phyloP scores from a whole-genome alignment of 2,888 invertebrate genomes.

The Nemoura dubitans region DNA sequence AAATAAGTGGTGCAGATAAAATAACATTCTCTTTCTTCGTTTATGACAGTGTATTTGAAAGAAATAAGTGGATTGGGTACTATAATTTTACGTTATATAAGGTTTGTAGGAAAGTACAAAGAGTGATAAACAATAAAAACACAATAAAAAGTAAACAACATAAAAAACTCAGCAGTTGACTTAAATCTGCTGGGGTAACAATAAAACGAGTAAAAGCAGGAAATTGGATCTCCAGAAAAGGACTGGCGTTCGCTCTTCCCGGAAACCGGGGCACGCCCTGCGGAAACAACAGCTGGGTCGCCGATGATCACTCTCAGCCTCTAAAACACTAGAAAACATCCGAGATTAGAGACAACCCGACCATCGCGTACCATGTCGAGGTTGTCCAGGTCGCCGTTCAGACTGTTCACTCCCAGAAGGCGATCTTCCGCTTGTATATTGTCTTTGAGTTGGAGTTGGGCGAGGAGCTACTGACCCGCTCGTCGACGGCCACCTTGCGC shows the following conservation, averaged over 20 bases:
- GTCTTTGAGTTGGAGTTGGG: slow-evolving; percentile 28
- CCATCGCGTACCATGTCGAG: background rate
- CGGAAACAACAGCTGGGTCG: background rate
- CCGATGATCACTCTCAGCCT: background rate
- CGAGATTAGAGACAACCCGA: background rate
- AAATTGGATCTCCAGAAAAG: background rate
- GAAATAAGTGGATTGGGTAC: no score
- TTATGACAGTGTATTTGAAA: no score
- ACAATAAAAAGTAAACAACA: background rate
- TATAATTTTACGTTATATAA: no score
- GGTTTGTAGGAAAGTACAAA: background rate
- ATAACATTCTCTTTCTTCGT: no score
- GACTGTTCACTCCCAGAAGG: slow-evolving; percentile 19
- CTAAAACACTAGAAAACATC: background rate
- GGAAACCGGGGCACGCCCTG: background rate
- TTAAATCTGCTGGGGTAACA: background rate
- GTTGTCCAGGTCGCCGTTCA: background rate
- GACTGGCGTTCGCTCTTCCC: background rate
- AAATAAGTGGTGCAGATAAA: no score
- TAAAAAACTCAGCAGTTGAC: background rate
- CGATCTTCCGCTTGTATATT: slow-evolving; percentile 37
- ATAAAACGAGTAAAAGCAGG: background rate
- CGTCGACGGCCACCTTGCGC: slow-evolving; percentile 89
- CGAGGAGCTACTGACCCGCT: slow-evolving; percentile 73
- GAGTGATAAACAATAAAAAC: background rate